Evolutionary conservation across 2,113 vertebrate species (phyloP).

Genomic region (Astur gentilis): DNA sequence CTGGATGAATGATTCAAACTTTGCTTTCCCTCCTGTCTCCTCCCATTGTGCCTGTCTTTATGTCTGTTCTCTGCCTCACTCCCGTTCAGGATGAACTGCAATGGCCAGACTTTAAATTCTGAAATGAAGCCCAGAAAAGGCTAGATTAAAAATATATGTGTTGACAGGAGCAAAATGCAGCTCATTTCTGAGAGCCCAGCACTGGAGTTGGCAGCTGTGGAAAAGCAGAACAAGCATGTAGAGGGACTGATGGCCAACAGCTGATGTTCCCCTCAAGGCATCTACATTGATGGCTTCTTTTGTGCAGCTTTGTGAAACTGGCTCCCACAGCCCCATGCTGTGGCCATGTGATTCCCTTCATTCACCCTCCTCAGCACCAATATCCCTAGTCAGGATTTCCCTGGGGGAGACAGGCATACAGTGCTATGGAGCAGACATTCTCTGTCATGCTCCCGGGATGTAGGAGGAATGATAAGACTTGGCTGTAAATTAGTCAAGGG

Average conservation of each 20-base stretch:
- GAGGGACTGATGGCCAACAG: background rate
- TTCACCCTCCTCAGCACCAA: background rate
- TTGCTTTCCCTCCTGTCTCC: background rate
- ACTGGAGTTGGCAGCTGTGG: background rate
- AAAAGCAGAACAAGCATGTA: background rate
- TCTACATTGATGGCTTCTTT: background rate
- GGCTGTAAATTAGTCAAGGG: background rate
- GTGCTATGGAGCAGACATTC: accelerated
- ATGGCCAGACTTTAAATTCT: background rate
- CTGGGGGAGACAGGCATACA: accelerated
- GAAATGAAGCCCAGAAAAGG: background rate
- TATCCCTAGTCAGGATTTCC: background rate
- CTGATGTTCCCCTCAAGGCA: conserved; percentile 53
- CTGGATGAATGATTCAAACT: background rate
- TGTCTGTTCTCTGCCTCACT: background rate
- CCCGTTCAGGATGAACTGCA: background rate
- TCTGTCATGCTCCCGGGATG: background rate
- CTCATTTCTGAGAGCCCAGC: background rate
- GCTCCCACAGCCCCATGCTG: background rate
- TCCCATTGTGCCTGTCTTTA: background rate
- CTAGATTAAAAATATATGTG: conserved; percentile 28
- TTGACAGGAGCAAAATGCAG: background rate
- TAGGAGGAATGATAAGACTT: background rate
- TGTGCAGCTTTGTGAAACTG: background rate
- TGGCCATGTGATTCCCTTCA: background rate